phyloP scores from a whole-genome alignment of 2,888 invertebrate genomes.

The Galerucella nymphaeae region DNA sequence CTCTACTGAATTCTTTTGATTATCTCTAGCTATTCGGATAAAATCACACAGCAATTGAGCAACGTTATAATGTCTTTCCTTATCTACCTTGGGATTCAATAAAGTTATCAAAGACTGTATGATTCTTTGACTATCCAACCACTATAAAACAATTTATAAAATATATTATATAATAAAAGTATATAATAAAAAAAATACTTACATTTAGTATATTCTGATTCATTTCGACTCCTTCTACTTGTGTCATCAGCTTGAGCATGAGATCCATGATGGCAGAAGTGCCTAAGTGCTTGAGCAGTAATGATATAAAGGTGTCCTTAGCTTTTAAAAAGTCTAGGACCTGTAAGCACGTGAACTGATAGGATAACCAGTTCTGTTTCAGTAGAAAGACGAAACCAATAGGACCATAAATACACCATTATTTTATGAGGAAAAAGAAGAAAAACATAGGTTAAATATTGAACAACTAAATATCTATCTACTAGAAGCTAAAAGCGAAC shows the following conservation, averaged over 20 bases:
- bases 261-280: constrained; percentile 96
- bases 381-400: constrained; percentile 46
- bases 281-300: constrained; percentile 88
- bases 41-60: constrained; percentile 90
- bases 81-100: constrained; percentile 74
- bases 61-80: constrained; percentile 86
- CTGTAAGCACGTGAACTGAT: constrained; percentile 91
- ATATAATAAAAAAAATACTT: constrained; percentile 56
- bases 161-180: background rate
- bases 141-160: constrained; percentile 69
- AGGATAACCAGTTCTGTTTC: constrained; percentile 87
- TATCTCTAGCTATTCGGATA: constrained; percentile 74
- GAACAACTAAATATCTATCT: background rate
- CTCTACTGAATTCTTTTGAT: constrained; percentile 70
- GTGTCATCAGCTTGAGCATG: constrained; percentile 84
- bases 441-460: constrained; percentile 33
- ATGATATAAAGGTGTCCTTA: constrained; percentile 86
- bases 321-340: constrained; percentile 92
- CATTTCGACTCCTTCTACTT: constrained; percentile 81
- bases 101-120: constrained; percentile 81
- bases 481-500: too few species aligned
- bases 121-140: constrained; percentile 89
- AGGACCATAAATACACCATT: constrained; percentile 31
- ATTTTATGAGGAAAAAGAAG: constrained; percentile 43
- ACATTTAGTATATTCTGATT: constrained; percentile 78